Base-by-base conservation (phyloP, 2,113 vertebrate genomes). In the zebrafish (Danio rerio) region DNA sequence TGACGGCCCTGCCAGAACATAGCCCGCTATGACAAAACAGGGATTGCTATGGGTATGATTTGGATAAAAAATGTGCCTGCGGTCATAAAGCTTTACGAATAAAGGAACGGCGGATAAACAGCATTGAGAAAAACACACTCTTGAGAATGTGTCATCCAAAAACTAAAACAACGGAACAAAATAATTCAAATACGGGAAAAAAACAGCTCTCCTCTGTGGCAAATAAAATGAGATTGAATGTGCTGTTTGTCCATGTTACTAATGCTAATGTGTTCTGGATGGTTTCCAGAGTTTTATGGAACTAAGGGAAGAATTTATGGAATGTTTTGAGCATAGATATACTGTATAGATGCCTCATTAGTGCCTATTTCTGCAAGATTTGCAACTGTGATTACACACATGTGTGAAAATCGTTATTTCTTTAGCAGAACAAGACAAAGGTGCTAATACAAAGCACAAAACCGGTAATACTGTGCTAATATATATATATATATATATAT, bases 61-160 rank as follows among this genome's bases (percentile, higher is more conserved):
- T 61, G 73, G 56, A 49, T 76, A 76, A 61, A 31, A 61, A 61
- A 76, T 76, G 42, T 21, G 73, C 43, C 73, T 61, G 56, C 10
- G 18, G 55, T 76, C 43, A 59, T 47, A 76, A 21, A 61, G 73
- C 73, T 76, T 76, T 76, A 61, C 0, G 56, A 61, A 45, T 42
- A 76, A 75, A 75, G 55, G 73, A 59, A 59, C 18, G 42, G 73
- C 45, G 73, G 53, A 53, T 59, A 59, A 75, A 75, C 55, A 75
- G 55, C 42, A 75, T 15, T 75, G 40, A 47, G 40, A 45, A 59
- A 75, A 75, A 75, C 10, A 63, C 10, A 52, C 69, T 52, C 68
- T 71, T 71, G 68, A 71, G 68, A 31, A 52, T 52, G 47, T 71
- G 16, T 43, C 40, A 75, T 43, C 6, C 55, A 58, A 75, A 75